These are phyloP conservation scores for Periophthalmus modestus DNA, from an alignment of 2,113 vertebrate genomes.

Conservation along the genomic window DNA sequence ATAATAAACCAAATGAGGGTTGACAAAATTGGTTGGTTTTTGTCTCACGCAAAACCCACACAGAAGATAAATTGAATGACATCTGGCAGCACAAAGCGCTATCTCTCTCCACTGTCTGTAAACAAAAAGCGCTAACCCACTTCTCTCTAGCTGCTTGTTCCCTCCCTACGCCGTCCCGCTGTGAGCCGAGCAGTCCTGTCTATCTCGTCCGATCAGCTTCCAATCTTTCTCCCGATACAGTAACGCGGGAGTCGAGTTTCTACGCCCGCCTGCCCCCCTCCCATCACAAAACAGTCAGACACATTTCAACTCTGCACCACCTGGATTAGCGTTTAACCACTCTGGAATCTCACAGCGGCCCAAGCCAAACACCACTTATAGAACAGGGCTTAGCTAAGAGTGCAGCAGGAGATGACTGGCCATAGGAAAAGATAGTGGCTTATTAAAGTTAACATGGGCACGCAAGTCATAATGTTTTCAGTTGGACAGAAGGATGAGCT, in stretches of 20 bases:
- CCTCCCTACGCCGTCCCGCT: slow-evolving; percentile 14
- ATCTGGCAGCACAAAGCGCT: slow-evolving; percentile 48
- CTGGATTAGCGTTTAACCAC: slow-evolving; percentile 73
- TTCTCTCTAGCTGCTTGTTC: slow-evolving; percentile 11
- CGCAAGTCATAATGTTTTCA: no score
- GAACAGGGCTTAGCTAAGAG: slow-evolving; percentile 31
- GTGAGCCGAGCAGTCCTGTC: slow-evolving; percentile 42
- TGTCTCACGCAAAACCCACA: slow-evolving; percentile 5
- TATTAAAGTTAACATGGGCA: no score
- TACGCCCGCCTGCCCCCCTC: slow-evolving; percentile 18
- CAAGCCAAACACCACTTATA: slow-evolving; percentile 56
- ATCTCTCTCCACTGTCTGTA: slow-evolving; percentile 47
- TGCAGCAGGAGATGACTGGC: slow-evolving; percentile 2
- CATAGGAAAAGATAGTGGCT: no score
- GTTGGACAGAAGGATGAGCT: no score
- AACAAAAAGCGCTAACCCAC: slow-evolving; percentile 52
- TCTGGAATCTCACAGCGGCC: slow-evolving; percentile 57
- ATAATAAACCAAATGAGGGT: not conserved
- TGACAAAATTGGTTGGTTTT: not conserved
- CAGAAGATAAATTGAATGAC: slow-evolving; percentile 56
- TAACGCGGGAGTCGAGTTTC: slow-evolving; percentile 62
- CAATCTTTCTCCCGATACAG: slow-evolving; percentile 59
- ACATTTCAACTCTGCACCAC: slow-evolving; percentile 67
- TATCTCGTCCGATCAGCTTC: slow-evolving; percentile 54
- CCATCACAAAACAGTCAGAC: slow-evolving; percentile 39